phyloP scores from a whole-genome alignment of 2,113 vertebrate genomes.

The Amphiprion percula region DNA sequence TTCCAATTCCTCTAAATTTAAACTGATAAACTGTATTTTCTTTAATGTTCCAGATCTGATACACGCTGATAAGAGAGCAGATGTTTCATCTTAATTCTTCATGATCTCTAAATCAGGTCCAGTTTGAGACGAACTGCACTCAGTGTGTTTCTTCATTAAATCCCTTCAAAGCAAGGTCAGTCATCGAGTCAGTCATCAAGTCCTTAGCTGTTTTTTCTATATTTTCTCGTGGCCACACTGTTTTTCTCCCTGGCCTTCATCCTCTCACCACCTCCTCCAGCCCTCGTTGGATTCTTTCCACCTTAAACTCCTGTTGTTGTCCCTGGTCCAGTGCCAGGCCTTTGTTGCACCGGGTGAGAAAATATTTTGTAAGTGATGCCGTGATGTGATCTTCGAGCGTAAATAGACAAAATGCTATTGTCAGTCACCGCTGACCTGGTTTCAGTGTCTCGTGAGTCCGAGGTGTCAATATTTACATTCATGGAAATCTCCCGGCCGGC shows the following conservation, averaged over 20 bases:
- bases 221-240: neutral
- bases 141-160: neutral
- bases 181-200: neutral
- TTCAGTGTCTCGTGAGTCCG: constrained; percentile 15
- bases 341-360: constrained; percentile 45
- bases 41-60: constrained; percentile 4
- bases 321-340: constrained; percentile 50
- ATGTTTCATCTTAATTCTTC: constrained; percentile 11
- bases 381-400: constrained; percentile 37
- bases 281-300: constrained; percentile 63
- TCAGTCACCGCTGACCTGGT: constrained; percentile 52
- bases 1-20: neutral
- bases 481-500: neutral
- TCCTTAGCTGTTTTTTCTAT: neutral
- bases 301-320: constrained; percentile 40
- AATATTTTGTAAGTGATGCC: constrained; percentile 37
- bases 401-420: constrained; percentile 52
- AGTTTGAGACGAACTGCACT: neutral
- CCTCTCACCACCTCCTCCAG: constrained; percentile 36
- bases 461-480: constrained; percentile 60
- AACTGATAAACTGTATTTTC: constrained; percentile 12
- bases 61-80: neutral
- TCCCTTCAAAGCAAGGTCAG: constrained; percentile 24
- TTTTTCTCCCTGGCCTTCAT: constrained; percentile 11
- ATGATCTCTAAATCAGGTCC: constrained; percentile 5